Conservation (phyloP, 2,888 invertebrate genomes). For the Tupiocoris notatus region DNA sequence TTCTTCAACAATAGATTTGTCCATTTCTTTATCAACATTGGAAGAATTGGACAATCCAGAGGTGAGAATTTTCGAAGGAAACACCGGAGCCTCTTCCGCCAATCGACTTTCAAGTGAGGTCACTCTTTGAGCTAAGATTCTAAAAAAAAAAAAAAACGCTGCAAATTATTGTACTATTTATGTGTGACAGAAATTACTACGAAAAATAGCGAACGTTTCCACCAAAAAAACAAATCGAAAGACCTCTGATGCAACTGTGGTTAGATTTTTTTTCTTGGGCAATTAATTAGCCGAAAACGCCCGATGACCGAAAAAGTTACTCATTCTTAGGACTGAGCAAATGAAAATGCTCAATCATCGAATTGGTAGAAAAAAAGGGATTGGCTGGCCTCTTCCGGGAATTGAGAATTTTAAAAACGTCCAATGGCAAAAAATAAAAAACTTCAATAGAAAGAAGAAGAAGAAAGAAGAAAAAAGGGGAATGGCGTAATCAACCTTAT, state of each 20-base stretch:
- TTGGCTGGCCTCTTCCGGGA: not conserved
- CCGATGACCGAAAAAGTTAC: too few relatives aligned
- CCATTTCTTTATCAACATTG: conserved; percentile 31
- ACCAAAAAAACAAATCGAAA: not conserved
- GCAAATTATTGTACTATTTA: too few relatives aligned
- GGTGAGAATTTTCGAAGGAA: conserved; percentile 67
- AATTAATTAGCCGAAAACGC: too few relatives aligned
- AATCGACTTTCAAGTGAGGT: conserved; percentile 77
- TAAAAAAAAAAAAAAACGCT: too few relatives aligned
- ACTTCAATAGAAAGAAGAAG: too few relatives aligned
- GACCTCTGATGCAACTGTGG: not conserved
- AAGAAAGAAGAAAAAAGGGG: too few relatives aligned
- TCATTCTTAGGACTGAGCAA: too few relatives aligned
- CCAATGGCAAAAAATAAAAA: too few relatives aligned
- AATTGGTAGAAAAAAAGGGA: not conserved
- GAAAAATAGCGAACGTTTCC: not conserved
- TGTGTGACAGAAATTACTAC: too few relatives aligned
- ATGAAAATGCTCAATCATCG: too few relatives aligned
- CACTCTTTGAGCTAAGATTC: conserved; percentile 76
- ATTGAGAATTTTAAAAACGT: not conserved
- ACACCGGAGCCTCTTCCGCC: conserved; percentile 62
- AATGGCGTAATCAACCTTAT: too few relatives aligned
- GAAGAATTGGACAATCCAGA: conserved; percentile 60
- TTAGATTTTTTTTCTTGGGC: too few relatives aligned
- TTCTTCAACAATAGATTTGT: conserved; percentile 23